phyloP scores from a whole-genome alignment of 2,888 invertebrate genomes.

The Synergus laeviventris region DNA sequence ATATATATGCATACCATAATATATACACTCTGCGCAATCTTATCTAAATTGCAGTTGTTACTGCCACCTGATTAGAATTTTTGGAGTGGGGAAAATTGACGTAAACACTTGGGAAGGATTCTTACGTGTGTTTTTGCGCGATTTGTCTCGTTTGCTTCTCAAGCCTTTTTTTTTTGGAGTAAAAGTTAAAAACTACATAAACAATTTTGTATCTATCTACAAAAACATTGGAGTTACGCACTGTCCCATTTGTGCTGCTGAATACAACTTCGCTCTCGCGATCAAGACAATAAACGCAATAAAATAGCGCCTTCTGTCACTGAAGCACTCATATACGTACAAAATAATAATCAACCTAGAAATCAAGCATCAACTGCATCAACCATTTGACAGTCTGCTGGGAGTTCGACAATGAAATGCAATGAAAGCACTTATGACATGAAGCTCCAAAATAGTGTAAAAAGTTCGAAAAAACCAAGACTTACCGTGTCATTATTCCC shows the following conservation, averaged over 20 bases:
- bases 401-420: neutral
- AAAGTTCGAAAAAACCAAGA: neutral
- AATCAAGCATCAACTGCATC: neutral
- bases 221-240: neutral
- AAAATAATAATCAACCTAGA: neutral
- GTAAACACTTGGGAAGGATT: neutral
- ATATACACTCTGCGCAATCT: neutral
- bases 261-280: neutral
- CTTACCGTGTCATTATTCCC: constrained; percentile 58
- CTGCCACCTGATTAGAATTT: neutral
- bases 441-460: neutral
- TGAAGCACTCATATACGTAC: neutral
- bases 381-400: neutral
- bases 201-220: neutral
- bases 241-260: neutral
- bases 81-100: neutral
- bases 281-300: constrained; percentile 18
- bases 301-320: constrained; percentile 18
- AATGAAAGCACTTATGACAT: neutral
- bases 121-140: neutral
- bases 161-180: neutral
- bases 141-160: neutral
- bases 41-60: neutral
- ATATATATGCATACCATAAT: too few species aligned
- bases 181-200: neutral